phyloP scores from a whole-genome alignment of 1,140 invertebrate genomes.

The Drosophila kepulauana region DNA sequence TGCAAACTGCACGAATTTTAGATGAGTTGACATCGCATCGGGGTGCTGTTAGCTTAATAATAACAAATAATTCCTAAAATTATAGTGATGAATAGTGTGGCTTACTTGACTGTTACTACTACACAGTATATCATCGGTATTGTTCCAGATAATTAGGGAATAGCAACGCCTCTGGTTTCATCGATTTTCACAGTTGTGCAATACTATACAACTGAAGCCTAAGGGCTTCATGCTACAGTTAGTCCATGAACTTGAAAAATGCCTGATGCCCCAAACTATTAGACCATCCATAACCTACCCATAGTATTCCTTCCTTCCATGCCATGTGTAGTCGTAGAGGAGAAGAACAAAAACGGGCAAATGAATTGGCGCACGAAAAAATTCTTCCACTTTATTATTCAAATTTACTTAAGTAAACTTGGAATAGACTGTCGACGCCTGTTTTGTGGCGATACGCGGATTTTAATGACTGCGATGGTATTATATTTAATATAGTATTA shows the following conservation, averaged over 20 bases:
- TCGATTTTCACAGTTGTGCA: conserved; percentile 69
- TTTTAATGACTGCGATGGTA: background rate
- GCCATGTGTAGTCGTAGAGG: background rate
- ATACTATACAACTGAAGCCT: conserved; percentile 47
- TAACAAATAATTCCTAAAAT: background rate
- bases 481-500: background rate
- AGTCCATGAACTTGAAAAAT: conserved; percentile 69
- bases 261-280: conserved; percentile 22
- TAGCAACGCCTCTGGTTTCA: conserved; percentile 59
- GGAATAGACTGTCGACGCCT: conserved; percentile 15
- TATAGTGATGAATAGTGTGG: background rate
- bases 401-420: conserved; percentile 20
- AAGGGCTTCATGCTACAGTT: background rate
- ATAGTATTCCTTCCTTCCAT: too few relatives aligned
- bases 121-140: background rate
- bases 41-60: background rate
- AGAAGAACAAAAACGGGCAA: conserved; percentile 20
- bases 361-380: conserved; percentile 58
- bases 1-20: too few relatives aligned
- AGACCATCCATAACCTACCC: background rate
- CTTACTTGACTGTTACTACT: background rate
- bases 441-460: conserved; percentile 19
- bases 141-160: conserved; percentile 31
- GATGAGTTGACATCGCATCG: background rate
- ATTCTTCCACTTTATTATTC: conserved; percentile 5